These are phyloP conservation scores for Exaiptasia diaphana DNA, from an alignment of 64 coral and sea anemone species.

Conservation along the genomic window DNA sequence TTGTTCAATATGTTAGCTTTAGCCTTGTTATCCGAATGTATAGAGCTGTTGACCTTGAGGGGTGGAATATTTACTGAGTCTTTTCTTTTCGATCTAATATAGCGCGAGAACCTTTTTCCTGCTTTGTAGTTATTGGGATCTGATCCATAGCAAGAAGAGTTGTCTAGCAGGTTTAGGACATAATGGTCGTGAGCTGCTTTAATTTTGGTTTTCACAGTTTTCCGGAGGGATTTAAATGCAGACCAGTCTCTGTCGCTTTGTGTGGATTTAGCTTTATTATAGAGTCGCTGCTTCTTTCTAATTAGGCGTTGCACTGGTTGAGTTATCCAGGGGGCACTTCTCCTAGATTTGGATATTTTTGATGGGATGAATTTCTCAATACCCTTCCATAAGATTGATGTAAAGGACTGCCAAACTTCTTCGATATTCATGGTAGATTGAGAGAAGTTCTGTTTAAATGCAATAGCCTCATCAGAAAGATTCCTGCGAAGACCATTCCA, in stretches of 20 bases:
- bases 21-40: background rate
- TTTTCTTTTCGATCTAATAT: slow-evolving; percentile 39
- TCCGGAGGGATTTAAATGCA: slow-evolving; percentile 51
- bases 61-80: slow-evolving; percentile 46
- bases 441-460: background rate
- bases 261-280: slow-evolving; percentile 59
- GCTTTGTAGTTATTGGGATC: slow-evolving; percentile 29
- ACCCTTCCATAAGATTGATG: slow-evolving; percentile 28
- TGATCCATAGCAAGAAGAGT: background rate
- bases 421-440: slow-evolving; percentile 24
- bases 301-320: slow-evolving; percentile 14
- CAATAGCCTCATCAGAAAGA: slow-evolving; percentile 9
- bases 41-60: background rate
- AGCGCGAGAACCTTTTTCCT: slow-evolving; percentile 49
- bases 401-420: slow-evolving; percentile 51
- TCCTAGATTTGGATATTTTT: slow-evolving; percentile 52
- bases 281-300: slow-evolving; percentile 51
- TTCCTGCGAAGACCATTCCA: slow-evolving; percentile 27
- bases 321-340: slow-evolving; percentile 25
- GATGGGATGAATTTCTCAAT: slow-evolving; percentile 52
- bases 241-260: slow-evolving; percentile 22
- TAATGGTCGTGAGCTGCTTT: slow-evolving; percentile 42
- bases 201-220: slow-evolving; percentile 39
- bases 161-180: slow-evolving; percentile 36
- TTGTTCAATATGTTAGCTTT: background rate